Conservation (phyloP, 2,113 vertebrate species). For the Corythornis cristatus region DNA sequence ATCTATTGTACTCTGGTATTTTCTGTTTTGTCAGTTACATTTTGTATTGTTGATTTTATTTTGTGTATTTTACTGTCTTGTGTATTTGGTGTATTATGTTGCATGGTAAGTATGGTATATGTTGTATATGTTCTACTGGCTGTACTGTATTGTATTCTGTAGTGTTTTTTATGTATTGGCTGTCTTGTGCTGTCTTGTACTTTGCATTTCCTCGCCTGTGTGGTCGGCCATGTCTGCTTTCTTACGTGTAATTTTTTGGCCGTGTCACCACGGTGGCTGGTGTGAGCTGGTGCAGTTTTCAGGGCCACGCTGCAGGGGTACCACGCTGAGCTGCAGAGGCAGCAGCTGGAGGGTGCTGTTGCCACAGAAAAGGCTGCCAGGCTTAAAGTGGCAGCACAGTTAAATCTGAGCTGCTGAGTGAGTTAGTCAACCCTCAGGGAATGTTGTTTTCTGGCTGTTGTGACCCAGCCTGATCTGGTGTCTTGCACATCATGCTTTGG, state of each 20-base stretch:
- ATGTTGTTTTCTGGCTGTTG: neutral
- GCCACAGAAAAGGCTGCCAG: neutral
- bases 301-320: rapidly evolving
- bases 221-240: too few relatives aligned
- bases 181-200: too few relatives aligned
- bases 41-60: neutral
- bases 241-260: too few relatives aligned
- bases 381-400: neutral
- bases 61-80: too few relatives aligned
- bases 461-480: neutral
- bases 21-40: neutral
- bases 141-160: too few relatives aligned
- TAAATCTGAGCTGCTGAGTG: neutral
- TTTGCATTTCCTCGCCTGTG: too few relatives aligned
- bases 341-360: constrained; percentile 50
- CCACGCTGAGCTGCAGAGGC: neutral
- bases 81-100: too few relatives aligned
- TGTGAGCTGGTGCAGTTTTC: neutral
- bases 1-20: too few relatives aligned
- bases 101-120: too few relatives aligned
- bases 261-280: rapidly evolving
- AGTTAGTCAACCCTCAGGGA: neutral
- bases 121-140: too few relatives aligned
- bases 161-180: too few relatives aligned
- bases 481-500: neutral